Percentiles rank a stretch among this genome's conserved stretches.
Conservation (phyloP, 2,888 invertebrate species). For the Gari tellinella region DNA sequence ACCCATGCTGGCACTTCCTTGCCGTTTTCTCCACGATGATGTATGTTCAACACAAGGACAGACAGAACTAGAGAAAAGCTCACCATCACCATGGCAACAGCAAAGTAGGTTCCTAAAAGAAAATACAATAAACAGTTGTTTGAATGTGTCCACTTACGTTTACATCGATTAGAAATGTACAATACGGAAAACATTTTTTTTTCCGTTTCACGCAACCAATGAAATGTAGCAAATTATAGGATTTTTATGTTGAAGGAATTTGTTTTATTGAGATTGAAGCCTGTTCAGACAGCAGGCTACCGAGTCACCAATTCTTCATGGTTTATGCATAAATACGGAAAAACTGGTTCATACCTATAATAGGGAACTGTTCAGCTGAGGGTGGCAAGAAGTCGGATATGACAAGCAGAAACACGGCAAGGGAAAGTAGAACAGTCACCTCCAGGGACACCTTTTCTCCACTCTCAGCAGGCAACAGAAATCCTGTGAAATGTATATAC, state of each 20-base stretch:
- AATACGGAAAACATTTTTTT: no score
- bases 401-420: slow-evolving; percentile 29
- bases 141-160: no score
- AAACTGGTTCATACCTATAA: slow-evolving; percentile 15
- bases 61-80: slow-evolving; percentile 25
- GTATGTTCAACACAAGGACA: slow-evolving; percentile 24
- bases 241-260: no score
- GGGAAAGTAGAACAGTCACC: slow-evolving; percentile 35
- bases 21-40: slow-evolving; percentile 18
- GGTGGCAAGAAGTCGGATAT: slow-evolving; percentile 39
- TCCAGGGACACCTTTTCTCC: slow-evolving; percentile 43
- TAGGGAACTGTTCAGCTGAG: slow-evolving; percentile 26
- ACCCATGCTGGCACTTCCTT: no score
- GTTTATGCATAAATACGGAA: no score
- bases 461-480: slow-evolving; percentile 35
- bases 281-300: no score
- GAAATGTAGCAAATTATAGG: no score
- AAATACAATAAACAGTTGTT: neutral
- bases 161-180: no score
- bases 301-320: no score
- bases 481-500: slow-evolving; percentile 18
- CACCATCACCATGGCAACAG: slow-evolving; percentile 23
- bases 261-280: no score
- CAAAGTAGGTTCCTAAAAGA: slow-evolving; percentile 25
- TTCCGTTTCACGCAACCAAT: no score